Base-by-base conservation (phyloP, 2,113 vertebrate species). In the Dicerorhinus sumatrensis region DNA sequence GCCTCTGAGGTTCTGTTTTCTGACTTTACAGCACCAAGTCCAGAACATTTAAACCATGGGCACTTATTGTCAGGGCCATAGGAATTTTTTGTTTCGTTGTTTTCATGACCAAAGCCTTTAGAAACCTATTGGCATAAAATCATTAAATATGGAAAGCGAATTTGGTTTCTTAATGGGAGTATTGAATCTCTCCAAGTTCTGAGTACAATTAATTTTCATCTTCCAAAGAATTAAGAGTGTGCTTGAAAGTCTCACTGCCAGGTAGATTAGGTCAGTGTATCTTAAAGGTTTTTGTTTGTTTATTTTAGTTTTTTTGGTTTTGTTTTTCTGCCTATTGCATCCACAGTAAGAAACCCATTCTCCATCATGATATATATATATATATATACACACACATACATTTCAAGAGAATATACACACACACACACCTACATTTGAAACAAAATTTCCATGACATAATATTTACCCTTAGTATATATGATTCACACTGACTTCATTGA, bases 201-300 rank as follows among this genome's bases (percentile, higher is more conserved):
- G 51, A 69, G 21, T 13, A 84, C 7, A 85, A 84, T 97, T 81
- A 94, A 87, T 67, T 96, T 84, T 80, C 23, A 67, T 84, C 56
- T 89, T 88, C 21, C 10, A 73, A 67, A 60, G 6, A 96, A 72
- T 48, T 81, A 88, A 72, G 23, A 39, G 16, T 94, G 17, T 92
- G n/a, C 25, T 85, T 73, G 25, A 72, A 94, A 84, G 13, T 80
- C 63, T 94, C 54, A 42, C 29, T 73, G 5, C 14, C 36, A 62
- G 2, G 6, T 81, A 29, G 21, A 51, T 93, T 60, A 51, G 29
- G 10, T 83, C 36, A 83, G 16, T 81, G 39, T 36, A 69, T 39
- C 18, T 48, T 77, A 94, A 48, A 89, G 27, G 6, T 63, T 82
- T 82, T 83, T 12, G 2, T 75, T 87, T 12, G 2, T 79, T 91